Percentiles rank a stretch among this genome's conserved stretches.
Conservation (phyloP, 1,140 invertebrate genomes). For the Rhyzopertha dominica region DNA sequence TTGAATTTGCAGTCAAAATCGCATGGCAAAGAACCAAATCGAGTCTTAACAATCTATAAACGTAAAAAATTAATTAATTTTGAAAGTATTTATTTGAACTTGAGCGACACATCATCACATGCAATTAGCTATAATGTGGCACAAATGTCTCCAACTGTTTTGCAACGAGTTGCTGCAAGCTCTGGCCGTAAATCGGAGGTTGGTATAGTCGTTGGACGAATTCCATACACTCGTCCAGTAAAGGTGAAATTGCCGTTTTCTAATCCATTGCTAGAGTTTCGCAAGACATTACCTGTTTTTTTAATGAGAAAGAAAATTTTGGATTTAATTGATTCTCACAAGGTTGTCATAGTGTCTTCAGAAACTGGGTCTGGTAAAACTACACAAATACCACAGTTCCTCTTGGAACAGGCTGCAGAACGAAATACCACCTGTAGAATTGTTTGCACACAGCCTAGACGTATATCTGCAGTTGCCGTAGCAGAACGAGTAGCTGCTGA, state of each 20-base stretch:
- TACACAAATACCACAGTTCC: slow-evolving; percentile 86
- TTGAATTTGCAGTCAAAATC: slow-evolving; percentile 62
- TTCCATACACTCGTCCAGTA: slow-evolving; percentile 3
- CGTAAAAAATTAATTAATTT: slow-evolving; percentile 41
- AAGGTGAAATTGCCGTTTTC: slow-evolving; percentile 31
- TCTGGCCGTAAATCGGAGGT: neutral
- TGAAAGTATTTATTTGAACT: neutral
- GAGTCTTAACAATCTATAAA: slow-evolving; percentile 63
- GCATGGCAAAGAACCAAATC: slow-evolving; percentile 57
- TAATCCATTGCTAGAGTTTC: slow-evolving; percentile 50
- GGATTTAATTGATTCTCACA: slow-evolving; percentile 48
- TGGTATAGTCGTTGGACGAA: slow-evolving; percentile 3
- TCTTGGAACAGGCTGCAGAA: slow-evolving; percentile 71
- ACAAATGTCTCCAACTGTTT: neutral
- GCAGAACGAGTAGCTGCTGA: slow-evolving; percentile 79
- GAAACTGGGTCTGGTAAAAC: slow-evolving; percentile 88
- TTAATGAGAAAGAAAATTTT: slow-evolving; percentile 51
- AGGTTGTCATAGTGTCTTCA: slow-evolving; percentile 66
- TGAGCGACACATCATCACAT: neutral
- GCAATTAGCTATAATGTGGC: neutral
- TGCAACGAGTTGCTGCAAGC: too few relatives aligned
- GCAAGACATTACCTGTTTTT: slow-evolving; percentile 56
- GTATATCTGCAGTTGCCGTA: slow-evolving; percentile 85
- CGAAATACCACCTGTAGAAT: slow-evolving; percentile 71
- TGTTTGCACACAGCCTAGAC: slow-evolving; percentile 87